These are phyloP conservation scores for Diorhabda elongata DNA, from an alignment of 1,140 invertebrate species.

Conservation along the genomic window DNA sequence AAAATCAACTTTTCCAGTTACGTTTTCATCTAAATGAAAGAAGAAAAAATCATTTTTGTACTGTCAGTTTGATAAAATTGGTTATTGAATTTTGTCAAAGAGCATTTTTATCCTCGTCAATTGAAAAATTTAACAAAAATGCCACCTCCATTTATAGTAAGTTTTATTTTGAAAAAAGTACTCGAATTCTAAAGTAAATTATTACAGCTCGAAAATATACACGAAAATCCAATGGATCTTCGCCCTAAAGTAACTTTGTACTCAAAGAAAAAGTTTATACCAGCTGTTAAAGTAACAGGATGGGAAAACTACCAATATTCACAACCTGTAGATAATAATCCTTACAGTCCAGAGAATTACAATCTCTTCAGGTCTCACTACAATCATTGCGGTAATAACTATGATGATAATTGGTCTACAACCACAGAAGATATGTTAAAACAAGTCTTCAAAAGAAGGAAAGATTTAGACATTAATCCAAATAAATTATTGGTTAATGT, in stretches of 20 bases:
- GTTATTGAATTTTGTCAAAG: no score
- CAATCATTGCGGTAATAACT: conserved; percentile 44
- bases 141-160: no score
- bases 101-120: no score
- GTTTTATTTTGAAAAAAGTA: no score
- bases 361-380: conserved; percentile 49
- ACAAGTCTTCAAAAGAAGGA: conserved; percentile 37
- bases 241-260: conserved; percentile 45
- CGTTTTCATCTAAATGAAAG: no score
- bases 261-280: conserved; percentile 49
- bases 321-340: conserved; percentile 50
- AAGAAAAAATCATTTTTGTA: no score
- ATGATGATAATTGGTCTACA: conserved; percentile 42
- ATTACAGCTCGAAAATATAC: conserved; percentile 2
- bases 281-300: conserved; percentile 48
- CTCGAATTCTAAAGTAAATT: background rate
- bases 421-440: conserved; percentile 48
- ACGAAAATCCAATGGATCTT: conserved; percentile 2
- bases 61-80: no score
- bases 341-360: conserved; percentile 48
- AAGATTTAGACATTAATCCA: conserved; percentile 15
- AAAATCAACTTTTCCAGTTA: no score
- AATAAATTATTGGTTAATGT: conserved; percentile 32
- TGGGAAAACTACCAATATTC: conserved; percentile 48
- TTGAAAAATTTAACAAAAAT: no score